Evolutionary conservation across 2,888 invertebrate genomes (phyloP).

Genomic region (Andrena minutula): DNA sequence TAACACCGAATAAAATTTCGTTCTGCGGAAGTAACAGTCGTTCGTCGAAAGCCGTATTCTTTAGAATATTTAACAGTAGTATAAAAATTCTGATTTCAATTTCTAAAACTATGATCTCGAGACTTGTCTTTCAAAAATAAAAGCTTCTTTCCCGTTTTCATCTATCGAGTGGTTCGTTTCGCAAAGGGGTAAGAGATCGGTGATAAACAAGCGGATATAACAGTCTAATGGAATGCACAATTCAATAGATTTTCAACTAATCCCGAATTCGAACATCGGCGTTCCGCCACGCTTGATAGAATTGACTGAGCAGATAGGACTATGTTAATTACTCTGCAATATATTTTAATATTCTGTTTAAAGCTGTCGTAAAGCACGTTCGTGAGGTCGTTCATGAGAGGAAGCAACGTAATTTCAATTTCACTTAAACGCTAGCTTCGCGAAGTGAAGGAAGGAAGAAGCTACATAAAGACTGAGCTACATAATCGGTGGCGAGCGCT

Average conservation of each 20-base stretch:
- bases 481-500: constrained; percentile 25
- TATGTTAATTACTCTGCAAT: constrained; percentile 52
- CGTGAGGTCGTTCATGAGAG: constrained; percentile 43
- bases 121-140: constrained; percentile 26
- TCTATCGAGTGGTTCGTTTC: constrained; percentile 12
- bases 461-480: constrained; percentile 49
- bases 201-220: constrained; percentile 1
- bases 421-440: background rate
- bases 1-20: constrained; percentile 49
- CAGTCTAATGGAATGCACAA: background rate
- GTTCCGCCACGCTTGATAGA: constrained; percentile 43
- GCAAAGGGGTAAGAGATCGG: background rate
- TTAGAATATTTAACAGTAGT: constrained; percentile 51
- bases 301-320: constrained; percentile 68
- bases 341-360: constrained; percentile 61
- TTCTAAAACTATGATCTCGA: constrained; percentile 32
- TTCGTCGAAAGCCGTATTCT: constrained; percentile 35
- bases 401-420: constrained; percentile 29
- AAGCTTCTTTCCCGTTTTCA: background rate
- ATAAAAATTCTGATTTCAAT: constrained; percentile 57
- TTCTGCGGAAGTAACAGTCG: constrained; percentile 31
- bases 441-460: constrained; percentile 17
- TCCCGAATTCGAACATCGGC: constrained; percentile 28
- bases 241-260: constrained; percentile 8
- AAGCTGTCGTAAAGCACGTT: constrained; percentile 71